A percentile compares a stretch with the other conserved stretches of the same genome.
Evolutionary conservation across 2,113 vertebrate genomes (phyloP).

Genomic region (Pomatorhinus ruficollis): DNA sequence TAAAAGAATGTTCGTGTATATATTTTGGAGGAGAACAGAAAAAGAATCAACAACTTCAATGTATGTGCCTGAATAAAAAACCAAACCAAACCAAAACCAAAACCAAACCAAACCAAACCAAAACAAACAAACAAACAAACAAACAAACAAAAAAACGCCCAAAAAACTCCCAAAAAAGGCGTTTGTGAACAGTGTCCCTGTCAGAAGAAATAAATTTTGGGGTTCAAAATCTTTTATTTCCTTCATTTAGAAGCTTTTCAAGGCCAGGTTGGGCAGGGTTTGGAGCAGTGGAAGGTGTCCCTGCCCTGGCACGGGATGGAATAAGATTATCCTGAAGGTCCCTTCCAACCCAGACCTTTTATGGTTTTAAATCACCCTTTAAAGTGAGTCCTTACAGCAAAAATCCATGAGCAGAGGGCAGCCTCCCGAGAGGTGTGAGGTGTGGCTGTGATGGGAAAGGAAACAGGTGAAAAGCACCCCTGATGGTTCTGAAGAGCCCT

Average conservation of each 20-base stretch:
- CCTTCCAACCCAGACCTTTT: not conserved
- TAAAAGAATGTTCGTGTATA: not conserved
- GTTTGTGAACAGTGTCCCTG: not conserved
- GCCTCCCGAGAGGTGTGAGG: not conserved
- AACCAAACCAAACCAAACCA: too few relatives aligned
- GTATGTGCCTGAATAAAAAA: not conserved
- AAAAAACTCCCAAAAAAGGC: fast-evolving
- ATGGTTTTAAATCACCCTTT: not conserved
- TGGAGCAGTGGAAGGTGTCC: not conserved
- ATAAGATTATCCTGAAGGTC: too few relatives aligned
- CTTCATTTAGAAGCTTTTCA: not conserved
- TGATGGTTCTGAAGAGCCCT: not conserved
- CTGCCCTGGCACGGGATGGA: not conserved
- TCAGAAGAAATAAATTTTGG: not conserved
- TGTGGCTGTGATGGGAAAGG: not conserved
- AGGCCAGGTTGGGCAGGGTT: fast-evolving
- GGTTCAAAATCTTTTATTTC: not conserved
- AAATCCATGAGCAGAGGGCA: not conserved
- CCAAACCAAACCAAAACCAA: too few relatives aligned
- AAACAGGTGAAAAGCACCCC: not conserved
- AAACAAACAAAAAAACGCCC: too few relatives aligned
- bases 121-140: not conserved
- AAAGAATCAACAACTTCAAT: not conserved
- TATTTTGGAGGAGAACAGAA: not conserved
- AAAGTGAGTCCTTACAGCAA: not conserved